phyloP scores from a whole-genome alignment of 2,797 vertebrate genomes.

The Lateolabrax maculatus region DNA sequence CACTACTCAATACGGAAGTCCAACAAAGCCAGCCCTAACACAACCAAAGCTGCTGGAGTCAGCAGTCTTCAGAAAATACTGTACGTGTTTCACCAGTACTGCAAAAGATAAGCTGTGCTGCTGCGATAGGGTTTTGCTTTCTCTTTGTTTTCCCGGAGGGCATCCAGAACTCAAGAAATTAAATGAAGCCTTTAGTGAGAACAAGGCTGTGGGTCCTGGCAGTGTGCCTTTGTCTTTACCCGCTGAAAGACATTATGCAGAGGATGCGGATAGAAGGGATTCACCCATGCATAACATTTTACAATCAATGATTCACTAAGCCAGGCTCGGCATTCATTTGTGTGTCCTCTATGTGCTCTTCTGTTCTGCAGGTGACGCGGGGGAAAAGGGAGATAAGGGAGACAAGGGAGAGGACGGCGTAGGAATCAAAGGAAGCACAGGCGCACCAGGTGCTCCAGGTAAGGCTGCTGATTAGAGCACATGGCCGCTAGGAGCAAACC shows the following conservation, averaged over 20 bases:
- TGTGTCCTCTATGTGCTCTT: background rate
- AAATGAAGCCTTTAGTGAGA: conserved; percentile 43
- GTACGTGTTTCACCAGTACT: background rate
- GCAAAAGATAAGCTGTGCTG: conserved; percentile 21
- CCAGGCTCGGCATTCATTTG: conserved; percentile 8
- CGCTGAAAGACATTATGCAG: conserved; percentile 22
- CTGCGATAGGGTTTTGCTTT: conserved; percentile 31
- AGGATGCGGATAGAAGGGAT: conserved; percentile 23
- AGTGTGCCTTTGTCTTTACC: conserved; percentile 26
- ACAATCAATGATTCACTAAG: conserved; percentile 63
- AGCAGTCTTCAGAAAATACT: conserved; percentile 15
- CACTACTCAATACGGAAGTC: background rate
- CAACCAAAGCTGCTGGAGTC: background rate
- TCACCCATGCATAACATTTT: conserved; percentile 41
- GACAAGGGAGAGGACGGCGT: conserved; percentile 83
- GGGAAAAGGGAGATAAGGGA: conserved; percentile 82
- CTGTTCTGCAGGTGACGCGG: conserved; percentile 78
- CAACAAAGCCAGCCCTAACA: background rate
- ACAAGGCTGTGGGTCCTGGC: conserved; percentile 25
- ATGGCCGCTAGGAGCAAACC: background rate
- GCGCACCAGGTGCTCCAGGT: conserved; percentile 83
- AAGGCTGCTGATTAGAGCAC: conserved; percentile 20
- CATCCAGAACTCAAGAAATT: conserved; percentile 46
- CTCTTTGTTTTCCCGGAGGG: conserved; percentile 33
- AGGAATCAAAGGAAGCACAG: conserved; percentile 83